Conservation (phyloP, 2,888 invertebrate species). For the Parasteatoda lunata region DNA sequence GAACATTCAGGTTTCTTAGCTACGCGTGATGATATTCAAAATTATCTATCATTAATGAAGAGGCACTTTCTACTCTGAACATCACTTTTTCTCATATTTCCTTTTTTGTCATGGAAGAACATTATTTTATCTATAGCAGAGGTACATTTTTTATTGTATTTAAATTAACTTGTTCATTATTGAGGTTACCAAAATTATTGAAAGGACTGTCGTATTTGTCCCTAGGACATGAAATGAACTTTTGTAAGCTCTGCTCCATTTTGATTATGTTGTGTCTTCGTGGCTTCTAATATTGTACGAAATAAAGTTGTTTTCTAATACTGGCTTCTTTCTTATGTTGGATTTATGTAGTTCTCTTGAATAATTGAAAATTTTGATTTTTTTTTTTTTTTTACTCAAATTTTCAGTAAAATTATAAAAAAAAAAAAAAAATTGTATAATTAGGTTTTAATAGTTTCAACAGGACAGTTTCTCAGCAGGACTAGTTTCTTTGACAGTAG, state of each 20-base stretch:
- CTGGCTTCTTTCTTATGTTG: background rate
- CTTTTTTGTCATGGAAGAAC: background rate
- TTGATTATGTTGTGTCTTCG: constrained; percentile 2
- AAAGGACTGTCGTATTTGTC: background rate
- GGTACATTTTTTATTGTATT: background rate
- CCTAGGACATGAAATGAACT: background rate
- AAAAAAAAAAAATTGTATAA: no score
- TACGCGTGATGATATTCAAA: background rate
- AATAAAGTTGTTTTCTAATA: background rate
- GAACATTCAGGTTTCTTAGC: background rate
- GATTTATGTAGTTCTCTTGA: no score
- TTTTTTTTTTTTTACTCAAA: no score
- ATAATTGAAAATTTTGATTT: no score
- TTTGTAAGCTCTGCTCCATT: background rate
- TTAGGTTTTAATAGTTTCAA: no score
- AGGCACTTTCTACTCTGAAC: background rate
- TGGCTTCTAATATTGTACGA: constrained; percentile 2
- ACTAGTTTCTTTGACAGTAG: no score
- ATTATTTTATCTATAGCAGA: constrained; percentile 3
- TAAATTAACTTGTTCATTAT: background rate
- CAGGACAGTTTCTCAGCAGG: no score
- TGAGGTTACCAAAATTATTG: background rate
- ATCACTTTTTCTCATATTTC: background rate
- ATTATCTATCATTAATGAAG: background rate
- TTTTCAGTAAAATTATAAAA: no score